Base-by-base conservation (phyloP, 2,888 invertebrate genomes). In the Mylabris sibirica region DNA sequence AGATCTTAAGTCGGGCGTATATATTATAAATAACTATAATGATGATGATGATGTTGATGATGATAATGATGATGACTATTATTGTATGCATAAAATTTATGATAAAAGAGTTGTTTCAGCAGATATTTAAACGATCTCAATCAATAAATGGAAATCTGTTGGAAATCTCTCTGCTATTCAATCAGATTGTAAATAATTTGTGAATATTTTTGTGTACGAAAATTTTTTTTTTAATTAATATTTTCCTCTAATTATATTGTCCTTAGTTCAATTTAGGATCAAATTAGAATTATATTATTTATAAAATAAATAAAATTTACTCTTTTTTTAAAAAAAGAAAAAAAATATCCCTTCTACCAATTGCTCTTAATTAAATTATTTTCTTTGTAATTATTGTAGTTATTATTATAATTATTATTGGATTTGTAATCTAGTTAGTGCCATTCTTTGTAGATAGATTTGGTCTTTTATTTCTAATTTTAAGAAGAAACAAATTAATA, bases 401-500 rank as follows among this genome's bases (percentile, higher is more conserved):
- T 60, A 41, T 30, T 30, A 30, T 30, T 30, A 30, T n/a, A n/a
- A n/a, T 30, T 30, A 66, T 65, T 71, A 72, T 71, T 76, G 69
- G 76, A 77, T 76, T 71, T 67, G 8, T 67, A 67, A 76, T 71
- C 62, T 71, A 77, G 65, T 73, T 79, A 80, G 80, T 81, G 80
- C 81, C 81, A 81, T 81, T 80, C 78, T 77, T 78, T 80, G 79
- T 72, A 67, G 67, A 75, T 73, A 71, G 73, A 71, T 74, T 75
- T 73, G 70, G 68, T 71, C 70, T 75, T 78, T 76, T 68, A 72
- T 76, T 44, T 49, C 1, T 44, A 44, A 49, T 49, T 49, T 49
- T 17, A 44, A 49, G 8, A 44, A 38, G 38, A 14, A 38, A 38
- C 12, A 44, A 44, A n/a, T n/a, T 30, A 20, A 49, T 20, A 20